Base-by-base conservation (phyloP, 2,797 vertebrate genomes). In the Phataginus tetradactyla region DNA sequence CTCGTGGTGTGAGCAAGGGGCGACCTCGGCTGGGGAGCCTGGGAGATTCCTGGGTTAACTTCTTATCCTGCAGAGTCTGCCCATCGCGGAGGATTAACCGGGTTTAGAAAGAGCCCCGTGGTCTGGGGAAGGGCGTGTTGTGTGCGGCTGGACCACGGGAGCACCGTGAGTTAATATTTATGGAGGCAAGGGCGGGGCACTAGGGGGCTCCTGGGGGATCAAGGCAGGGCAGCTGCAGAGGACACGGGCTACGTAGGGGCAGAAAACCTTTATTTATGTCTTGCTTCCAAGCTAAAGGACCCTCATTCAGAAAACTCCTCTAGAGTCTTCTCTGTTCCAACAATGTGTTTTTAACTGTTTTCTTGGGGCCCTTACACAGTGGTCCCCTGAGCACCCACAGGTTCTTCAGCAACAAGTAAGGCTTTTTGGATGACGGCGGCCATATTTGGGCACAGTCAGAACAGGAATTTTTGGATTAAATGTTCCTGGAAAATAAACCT, bases 401-500 rank as follows among this genome's bases (percentile, higher is more conserved):
- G 37, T 68, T 37, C 34, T 68, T 13, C 45, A 64, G 57, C 0
- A 17, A 11, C 4, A 4, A 13, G 2, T 9, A 5, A 5, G 27
- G 61, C 8, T 15, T 51, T 21, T 29, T 61, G 27, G 71, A 32
- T 13, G n/a, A 79, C 64, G 42, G 18, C 2, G 9, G 10, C 20
- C n/a, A 5, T 63, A 11, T 57, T 42, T 17, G 49, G 53, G 45
- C 71, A 32, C 3, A 27, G 32, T 13, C 18, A 59, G 83, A 78
- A 59, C 7, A 66, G 32, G 21, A 23, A 15, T 84, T 86, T 39
- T 27, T 29, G 79, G 92, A 89, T 32, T 15, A 3, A 55, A n/a
- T 34, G 20, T 34, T 69, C 93, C 83, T 68, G 39, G 94, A 80
- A 92, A 92, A 91, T 32, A 79, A 49, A n/a, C 72, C n/a, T 69